Evolutionary conservation across 2,113 vertebrate species (phyloP).

Genomic region (Notothenia coriiceps): DNA sequence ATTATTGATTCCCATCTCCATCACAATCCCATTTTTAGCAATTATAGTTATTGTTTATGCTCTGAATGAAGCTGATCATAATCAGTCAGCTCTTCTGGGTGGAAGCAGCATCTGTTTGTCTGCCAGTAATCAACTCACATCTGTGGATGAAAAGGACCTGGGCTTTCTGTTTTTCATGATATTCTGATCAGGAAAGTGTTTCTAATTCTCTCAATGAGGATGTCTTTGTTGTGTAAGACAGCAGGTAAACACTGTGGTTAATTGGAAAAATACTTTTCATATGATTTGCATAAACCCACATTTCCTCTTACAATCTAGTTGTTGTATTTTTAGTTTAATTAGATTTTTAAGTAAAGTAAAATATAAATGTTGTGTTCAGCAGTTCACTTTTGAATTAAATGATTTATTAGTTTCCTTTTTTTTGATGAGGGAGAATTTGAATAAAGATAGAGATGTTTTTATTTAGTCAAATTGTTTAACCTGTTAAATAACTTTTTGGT

Average conservation of each 20-base stretch:
- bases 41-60: slow-evolving; percentile 58
- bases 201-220: slow-evolving; percentile 29
- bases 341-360: too few species aligned
- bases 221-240: neutral
- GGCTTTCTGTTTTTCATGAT: slow-evolving; percentile 40
- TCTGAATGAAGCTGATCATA: slow-evolving; percentile 47
- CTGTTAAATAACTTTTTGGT: too few species aligned
- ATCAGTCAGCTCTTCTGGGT: slow-evolving; percentile 43
- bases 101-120: slow-evolving; percentile 55
- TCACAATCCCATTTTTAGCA: slow-evolving; percentile 51
- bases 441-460: too few species aligned
- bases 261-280: neutral
- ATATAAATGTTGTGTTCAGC: too few species aligned
- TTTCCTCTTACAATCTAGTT: neutral
- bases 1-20: slow-evolving; percentile 50
- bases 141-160: slow-evolving; percentile 39
- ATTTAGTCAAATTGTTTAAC: too few species aligned
- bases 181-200: slow-evolving; percentile 37
- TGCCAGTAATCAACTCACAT: slow-evolving; percentile 57
- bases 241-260: neutral
- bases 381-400: too few species aligned
- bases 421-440: too few species aligned
- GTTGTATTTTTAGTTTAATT: too few species aligned
- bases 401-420: too few species aligned
- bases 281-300: neutral